Base-by-base conservation (phyloP, 1,140 invertebrate genomes). In the Pantala flavescens region DNA sequence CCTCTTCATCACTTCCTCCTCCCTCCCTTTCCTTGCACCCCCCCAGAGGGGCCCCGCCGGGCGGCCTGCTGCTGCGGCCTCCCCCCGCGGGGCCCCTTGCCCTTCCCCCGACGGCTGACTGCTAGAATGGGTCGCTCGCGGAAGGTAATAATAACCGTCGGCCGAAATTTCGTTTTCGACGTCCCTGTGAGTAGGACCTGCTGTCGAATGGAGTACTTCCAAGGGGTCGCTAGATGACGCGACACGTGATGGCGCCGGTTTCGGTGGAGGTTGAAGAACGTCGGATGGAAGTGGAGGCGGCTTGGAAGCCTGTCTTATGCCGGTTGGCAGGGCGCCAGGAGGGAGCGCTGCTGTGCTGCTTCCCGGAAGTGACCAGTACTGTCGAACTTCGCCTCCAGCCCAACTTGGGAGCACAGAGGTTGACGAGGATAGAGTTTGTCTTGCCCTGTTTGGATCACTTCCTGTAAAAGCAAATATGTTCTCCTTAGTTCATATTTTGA, bases 81-180 rank as follows among this genome's bases (percentile, higher is more conserved):
- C 42, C 80, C 77, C 79, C 80, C 78, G 86, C 85, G 88, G 89
- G 87, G 88, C 89, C 89, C 89, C 86, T 80, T 81, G 82, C 77
- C 78, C 89, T 90, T 91, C 89, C 89, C 89, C 89, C 89, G 88
- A 88, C 78, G 83, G 80, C 0, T 82, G 49, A 63, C 49, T 63
- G 16, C 12, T 16, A 16, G n/a, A 63, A 21, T 3, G n/a, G n/a
- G 49, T 63, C 12, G 49, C 49, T 21, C 49, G 49, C 16, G 49
- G 49, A 12, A 63, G 49, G 49, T 63, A 63, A 21, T 63, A 63
- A 63, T 63, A 63, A 19, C 49, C 49, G 12, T 63, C 49, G 12
- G 49, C 16, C 49, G 49, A 63, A 63, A 63, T 63, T 21, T 63
- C 49, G 12, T 63, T 63, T 12, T 63, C 49, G 16, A 19, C 49